These are phyloP conservation scores for Sebastes wilsoni DNA, from an alignment of 2,797 vertebrate genomes.

Conservation along the genomic window DNA sequence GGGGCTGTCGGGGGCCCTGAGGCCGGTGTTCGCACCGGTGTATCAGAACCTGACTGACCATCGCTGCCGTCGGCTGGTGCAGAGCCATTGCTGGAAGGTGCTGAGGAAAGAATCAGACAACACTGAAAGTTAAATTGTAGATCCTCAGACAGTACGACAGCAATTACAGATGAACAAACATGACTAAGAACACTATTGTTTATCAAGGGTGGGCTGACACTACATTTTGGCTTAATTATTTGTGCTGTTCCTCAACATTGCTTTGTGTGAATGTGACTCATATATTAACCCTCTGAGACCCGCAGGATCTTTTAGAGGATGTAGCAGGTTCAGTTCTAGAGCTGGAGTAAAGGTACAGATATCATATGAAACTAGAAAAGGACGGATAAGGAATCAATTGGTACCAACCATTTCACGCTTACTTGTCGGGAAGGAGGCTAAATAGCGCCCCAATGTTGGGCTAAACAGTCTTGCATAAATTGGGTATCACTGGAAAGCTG, in stretches of 20 bases:
- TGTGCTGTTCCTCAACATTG: background rate
- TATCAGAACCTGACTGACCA: conserved; percentile 61
- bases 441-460: too few species aligned
- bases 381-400: too few species aligned
- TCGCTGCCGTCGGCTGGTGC: conserved; percentile 71
- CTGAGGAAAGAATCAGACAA: conserved; percentile 48
- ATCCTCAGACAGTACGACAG: background rate
- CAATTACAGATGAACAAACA: background rate
- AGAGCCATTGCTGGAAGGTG: conserved; percentile 74
- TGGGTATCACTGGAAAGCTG: too few species aligned
- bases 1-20: conserved; percentile 33
- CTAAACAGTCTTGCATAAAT: too few species aligned
- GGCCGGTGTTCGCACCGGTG: conserved; percentile 61
- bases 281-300: background rate
- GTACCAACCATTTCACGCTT: too few species aligned
- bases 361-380: too few species aligned
- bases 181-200: background rate
- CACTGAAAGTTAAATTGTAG: background rate
- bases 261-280: background rate
- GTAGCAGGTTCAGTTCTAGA: too few species aligned
- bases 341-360: too few species aligned
- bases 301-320: too few species aligned
- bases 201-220: too few species aligned
- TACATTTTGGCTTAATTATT: background rate
- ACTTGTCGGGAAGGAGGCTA: too few species aligned